Percentiles rank a stretch among this genome's conserved stretches.
Evolutionary conservation across 2,113 vertebrate species (phyloP).

Genomic region (Arizona elegans): DNA sequence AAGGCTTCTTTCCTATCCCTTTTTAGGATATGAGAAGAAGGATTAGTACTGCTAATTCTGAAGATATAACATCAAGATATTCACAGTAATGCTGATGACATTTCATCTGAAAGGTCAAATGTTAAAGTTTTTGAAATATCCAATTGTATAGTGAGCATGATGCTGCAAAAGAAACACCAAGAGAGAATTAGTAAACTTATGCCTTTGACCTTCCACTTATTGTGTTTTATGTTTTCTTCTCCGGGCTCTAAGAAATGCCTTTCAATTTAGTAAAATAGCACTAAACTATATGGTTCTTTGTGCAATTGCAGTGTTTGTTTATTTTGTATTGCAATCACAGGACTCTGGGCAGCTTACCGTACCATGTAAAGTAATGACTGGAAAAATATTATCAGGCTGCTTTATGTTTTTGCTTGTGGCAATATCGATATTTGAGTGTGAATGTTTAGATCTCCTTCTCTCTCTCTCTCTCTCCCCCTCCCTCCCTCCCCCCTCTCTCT

Average conservation of each 20-base stretch:
- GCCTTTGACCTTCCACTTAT: conserved; percentile 52
- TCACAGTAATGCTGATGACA: conserved; percentile 52
- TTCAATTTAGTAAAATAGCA: not conserved
- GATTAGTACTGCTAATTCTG: conserved; percentile 25
- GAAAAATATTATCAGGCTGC: not conserved
- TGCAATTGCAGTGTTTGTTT: not conserved
- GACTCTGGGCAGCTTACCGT: not conserved
- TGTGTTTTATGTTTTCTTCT: conserved; percentile 26
- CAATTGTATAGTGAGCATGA: conserved; percentile 32
- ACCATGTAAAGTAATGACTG: not conserved
- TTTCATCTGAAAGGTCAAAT: conserved; percentile 66
- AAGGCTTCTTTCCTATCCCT: not conserved
- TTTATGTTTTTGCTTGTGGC: not conserved
- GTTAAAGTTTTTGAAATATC: conserved; percentile 53
- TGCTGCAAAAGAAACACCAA: conserved; percentile 45
- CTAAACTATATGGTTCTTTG: not conserved
- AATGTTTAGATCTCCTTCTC: not conserved
- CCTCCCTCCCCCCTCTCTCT: not conserved
- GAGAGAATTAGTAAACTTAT: conserved; percentile 43
- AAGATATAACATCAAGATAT: conserved; percentile 37
- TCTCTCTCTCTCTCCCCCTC: not conserved
- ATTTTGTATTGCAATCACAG: not conserved
- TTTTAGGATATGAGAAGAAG: conserved; percentile 10
- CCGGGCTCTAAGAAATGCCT: conserved; percentile 17
- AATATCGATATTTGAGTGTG: not conserved